phyloP scores from a whole-genome alignment of 1,140 invertebrate genomes.

The Batillaria attramentaria region DNA sequence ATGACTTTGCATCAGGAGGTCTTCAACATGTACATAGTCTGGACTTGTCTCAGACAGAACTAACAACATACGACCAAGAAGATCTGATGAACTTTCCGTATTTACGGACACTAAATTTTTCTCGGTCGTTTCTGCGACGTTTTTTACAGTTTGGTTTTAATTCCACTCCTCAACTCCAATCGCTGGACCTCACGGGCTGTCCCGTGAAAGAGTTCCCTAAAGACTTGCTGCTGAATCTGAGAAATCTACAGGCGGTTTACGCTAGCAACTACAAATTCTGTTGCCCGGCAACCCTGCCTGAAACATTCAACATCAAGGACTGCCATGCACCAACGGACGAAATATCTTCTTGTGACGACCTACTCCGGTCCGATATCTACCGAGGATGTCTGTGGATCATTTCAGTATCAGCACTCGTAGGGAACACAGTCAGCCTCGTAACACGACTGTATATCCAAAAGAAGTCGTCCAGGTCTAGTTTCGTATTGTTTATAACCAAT shows the following conservation, averaged over 20 bases:
- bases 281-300: conserved; percentile 36
- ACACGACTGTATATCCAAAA: conserved; percentile 21
- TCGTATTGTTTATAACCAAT: conserved; percentile 51
- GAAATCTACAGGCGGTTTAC: conserved; percentile 22
- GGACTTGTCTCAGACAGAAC: neutral
- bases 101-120: conserved; percentile 1
- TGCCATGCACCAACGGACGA: conserved; percentile 39
- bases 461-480: conserved; percentile 35
- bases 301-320: conserved; percentile 30
- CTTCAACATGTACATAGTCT: neutral
- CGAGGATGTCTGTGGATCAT: conserved; percentile 46
- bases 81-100: conserved; percentile 12
- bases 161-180: neutral
- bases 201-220: conserved; percentile 23
- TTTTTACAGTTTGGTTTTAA: conserved; percentile 26
- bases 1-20: neutral
- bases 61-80: conserved; percentile 3
- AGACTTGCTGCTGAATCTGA: conserved; percentile 28
- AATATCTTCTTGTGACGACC: conserved; percentile 51
- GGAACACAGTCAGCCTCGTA: conserved; percentile 38
- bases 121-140: neutral
- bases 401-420: conserved; percentile 39
- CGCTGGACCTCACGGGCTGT: conserved; percentile 25
- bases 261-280: conserved; percentile 45
- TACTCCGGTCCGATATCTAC: conserved; percentile 39